A percentile compares a stretch with the other conserved stretches of the same genome.
Evolutionary conservation across 2,797 vertebrate species (phyloP).

Genomic region (Mus minutoides): DNA sequence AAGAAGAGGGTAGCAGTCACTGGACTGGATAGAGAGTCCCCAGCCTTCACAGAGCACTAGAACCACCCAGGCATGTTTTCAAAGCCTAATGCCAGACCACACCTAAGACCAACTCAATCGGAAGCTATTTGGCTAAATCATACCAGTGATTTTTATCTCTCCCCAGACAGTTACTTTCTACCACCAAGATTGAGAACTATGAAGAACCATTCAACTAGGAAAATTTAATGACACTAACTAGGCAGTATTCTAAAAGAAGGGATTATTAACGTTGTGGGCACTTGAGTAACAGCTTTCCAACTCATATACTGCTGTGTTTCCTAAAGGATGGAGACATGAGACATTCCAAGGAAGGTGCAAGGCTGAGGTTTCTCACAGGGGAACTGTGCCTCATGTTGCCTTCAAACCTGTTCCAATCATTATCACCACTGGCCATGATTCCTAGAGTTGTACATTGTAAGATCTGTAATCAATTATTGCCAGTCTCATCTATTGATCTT

Average conservation of each 20-base stretch:
- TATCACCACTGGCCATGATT: background rate
- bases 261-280: background rate
- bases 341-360: accelerated
- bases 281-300: background rate
- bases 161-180: background rate
- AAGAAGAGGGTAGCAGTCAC: background rate
- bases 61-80: background rate
- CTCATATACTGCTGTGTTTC: background rate
- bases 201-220: background rate
- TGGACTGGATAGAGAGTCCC: background rate
- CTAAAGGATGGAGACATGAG: background rate
- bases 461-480: background rate
- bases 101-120: background rate
- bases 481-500: background rate
- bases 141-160: background rate
- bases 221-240: background rate
- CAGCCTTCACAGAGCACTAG: background rate
- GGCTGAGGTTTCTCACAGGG: background rate
- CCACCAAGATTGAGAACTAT: background rate
- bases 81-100: background rate
- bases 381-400: background rate
- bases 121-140: background rate
- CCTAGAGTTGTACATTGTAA: background rate
- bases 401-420: background rate
- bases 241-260: background rate